Evolutionary conservation across 2,113 vertebrate genomes (phyloP), one percentile per base, ranked within the genome.

Genomic region (Cynoglossus semilaevis): DNA sequence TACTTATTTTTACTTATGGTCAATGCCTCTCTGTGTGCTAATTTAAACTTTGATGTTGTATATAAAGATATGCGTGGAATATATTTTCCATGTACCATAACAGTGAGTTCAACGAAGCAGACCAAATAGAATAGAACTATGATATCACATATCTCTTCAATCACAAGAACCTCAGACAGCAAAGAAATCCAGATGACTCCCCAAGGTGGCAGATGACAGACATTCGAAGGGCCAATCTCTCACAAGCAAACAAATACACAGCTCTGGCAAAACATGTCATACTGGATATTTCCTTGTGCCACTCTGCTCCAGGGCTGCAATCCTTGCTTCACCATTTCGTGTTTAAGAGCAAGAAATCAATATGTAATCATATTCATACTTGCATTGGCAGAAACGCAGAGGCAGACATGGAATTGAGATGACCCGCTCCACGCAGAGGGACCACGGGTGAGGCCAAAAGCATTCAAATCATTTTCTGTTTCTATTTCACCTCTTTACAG

Each of bases 211-310:
- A 73, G 74, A 70, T 67, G 72, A 74, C 34, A 63, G 66, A 64
- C 29, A 68, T 67, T 67, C 74, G 62, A 36, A 11, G 72, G 76
- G 63, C 71, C 60, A 71, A 63, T 73, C 77, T 17, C 70, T 81
- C 50, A 72, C 66, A 74, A 67, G 77, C 80, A 84, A 84, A 86
- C 77, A 81, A 85, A 84, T 86, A 74, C 84, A 62, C 64, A 15
- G 70, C 70, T 60, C 51, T 50, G 58, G 67, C 38, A 62, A 79
- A 77, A 57, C 62, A 46, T 7, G 1, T 67, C 70, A 47, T 63
- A 69, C 63, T 63, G 45, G 66, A 80, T 79, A 72, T 77, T 50
- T 80, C 58, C 66, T 50, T 45, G 63, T 67, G 70, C 61, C 74
- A 68, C 65, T 76, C 62, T 67, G 58, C 58, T 51, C 37, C 8